Base-by-base conservation (phyloP, 2,797 vertebrate genomes). In the Neomorphus geoffroyi region DNA sequence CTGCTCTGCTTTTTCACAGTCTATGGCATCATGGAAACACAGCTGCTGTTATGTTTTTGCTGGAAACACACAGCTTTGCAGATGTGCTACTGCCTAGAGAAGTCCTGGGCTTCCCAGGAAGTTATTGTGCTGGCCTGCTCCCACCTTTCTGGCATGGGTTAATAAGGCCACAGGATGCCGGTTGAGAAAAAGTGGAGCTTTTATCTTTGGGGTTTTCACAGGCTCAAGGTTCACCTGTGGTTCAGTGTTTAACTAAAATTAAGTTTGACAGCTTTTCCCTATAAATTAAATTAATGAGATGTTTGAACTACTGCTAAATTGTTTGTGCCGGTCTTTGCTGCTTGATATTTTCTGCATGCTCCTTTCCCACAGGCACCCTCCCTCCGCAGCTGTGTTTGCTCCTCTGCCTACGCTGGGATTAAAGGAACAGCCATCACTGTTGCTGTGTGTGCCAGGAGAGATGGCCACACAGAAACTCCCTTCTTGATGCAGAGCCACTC, bases 271-370 rank as follows among this genome's bases (percentile, higher is more conserved):
- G 86, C 67, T 97, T 93, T 97, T 93, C 92, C 87, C 67, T 93
- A 88, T 94, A 95, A 96, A 97, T 97, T 88, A 97, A 88, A 96
- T 91, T 97, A 97, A 97, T 95, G 93, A 96, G 88, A 70, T 93
- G 65, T 90, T 96, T 95, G 93, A 96, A 96, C 23, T 92, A 28
- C 62, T 85, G 77, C 48, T 92, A 70, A 92, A 87, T 54, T 56
- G 70, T 90, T 93, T 85, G 80, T 41, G 41, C 50, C 39, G 67
- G 21, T 82, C 73, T 82, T 73, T 69, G 66, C 53, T 74, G 61
- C 90, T 80, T 43, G 67, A 23, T 79, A 19, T 45, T 46, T 46
- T 81, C 30, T 33, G 64, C 8, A 16, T 12, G 43, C 53, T 74
- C 21, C 67, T 43, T 90, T 91, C 89, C 87, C 85, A 32, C 5